Conservation (phyloP, 2,113 vertebrate species). For the Chauna torquata region DNA sequence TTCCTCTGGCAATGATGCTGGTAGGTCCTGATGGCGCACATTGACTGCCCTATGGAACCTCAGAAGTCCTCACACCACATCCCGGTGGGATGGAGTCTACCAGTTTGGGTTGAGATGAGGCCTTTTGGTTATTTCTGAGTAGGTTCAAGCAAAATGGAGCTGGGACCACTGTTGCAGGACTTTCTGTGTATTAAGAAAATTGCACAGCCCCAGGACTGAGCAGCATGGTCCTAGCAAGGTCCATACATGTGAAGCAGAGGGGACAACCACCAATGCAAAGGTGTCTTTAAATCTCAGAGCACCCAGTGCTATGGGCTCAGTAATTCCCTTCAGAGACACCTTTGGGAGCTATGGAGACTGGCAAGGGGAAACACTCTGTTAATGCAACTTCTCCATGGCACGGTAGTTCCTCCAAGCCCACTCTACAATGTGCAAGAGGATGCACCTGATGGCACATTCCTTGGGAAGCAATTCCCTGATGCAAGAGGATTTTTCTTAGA, state of each 20-base stretch:
- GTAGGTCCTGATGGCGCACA: neutral
- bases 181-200: neutral
- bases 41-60: neutral
- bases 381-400: neutral
- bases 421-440: neutral
- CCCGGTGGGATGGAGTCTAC: neutral
- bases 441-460: neutral
- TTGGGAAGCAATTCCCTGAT: neutral
- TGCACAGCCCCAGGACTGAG: neutral
- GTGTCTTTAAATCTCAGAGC: neutral
- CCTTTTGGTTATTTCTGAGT: neutral
- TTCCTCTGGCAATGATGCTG: neutral
- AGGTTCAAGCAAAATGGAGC: neutral
- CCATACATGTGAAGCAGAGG: rapidly evolving
- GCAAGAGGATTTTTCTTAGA: neutral
- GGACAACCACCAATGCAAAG: rapidly evolving
- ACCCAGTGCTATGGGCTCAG: neutral
- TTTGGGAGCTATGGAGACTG: neutral
- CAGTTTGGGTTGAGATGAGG: neutral
- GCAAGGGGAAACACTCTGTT: neutral
- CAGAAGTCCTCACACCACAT: neutral
- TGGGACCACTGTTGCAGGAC: neutral
- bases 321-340: neutral
- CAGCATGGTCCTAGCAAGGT: neutral
- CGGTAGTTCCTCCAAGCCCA: neutral